A percentile compares a stretch with the other conserved stretches of the same genome.
Evolutionary conservation across 2,797 vertebrate genomes (phyloP).

Genomic region (Semotilus atromaculatus): DNA sequence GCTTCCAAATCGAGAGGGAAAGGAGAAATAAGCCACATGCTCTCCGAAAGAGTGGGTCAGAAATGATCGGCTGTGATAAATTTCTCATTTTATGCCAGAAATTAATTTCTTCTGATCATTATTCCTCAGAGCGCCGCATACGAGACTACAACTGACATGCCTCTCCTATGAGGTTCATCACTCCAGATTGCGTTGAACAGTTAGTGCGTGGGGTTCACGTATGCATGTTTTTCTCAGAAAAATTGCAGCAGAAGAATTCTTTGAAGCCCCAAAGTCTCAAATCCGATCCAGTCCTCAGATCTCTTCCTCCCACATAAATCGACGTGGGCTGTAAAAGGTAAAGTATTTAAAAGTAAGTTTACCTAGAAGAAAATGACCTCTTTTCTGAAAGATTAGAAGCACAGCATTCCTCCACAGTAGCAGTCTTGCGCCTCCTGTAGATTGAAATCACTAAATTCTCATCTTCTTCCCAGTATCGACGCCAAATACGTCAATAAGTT

Average conservation of each 20-base stretch:
- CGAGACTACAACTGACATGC: neutral
- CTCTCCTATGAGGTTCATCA: neutral
- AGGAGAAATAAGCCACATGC: slow-evolving; percentile 14
- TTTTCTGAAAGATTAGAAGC: slow-evolving; percentile 30
- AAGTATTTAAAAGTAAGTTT: slow-evolving; percentile 35
- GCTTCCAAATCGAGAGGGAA: neutral
- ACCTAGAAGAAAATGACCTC: slow-evolving; percentile 17
- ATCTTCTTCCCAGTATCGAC: neutral
- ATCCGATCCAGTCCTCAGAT: slow-evolving; percentile 9
- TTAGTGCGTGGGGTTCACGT: neutral
- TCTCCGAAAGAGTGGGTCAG: slow-evolving; percentile 7
- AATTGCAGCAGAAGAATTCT: slow-evolving; percentile 23
- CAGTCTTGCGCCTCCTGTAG: neutral
- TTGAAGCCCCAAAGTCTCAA: slow-evolving; percentile 3
- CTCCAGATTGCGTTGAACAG: neutral
- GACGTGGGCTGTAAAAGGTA: neutral
- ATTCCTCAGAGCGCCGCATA: neutral
- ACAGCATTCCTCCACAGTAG: neutral
- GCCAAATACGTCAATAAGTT: slow-evolving; percentile 36
- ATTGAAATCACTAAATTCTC: slow-evolving; percentile 25
- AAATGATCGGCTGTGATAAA: slow-evolving; percentile 30
- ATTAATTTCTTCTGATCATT: slow-evolving; percentile 27
- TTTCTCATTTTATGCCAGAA: slow-evolving; percentile 42
- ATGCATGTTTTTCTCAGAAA: slow-evolving; percentile 2
- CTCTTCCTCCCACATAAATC: neutral